Evolutionary conservation across 2,113 vertebrate genomes (phyloP).

Genomic region (Hassar affinis): DNA sequence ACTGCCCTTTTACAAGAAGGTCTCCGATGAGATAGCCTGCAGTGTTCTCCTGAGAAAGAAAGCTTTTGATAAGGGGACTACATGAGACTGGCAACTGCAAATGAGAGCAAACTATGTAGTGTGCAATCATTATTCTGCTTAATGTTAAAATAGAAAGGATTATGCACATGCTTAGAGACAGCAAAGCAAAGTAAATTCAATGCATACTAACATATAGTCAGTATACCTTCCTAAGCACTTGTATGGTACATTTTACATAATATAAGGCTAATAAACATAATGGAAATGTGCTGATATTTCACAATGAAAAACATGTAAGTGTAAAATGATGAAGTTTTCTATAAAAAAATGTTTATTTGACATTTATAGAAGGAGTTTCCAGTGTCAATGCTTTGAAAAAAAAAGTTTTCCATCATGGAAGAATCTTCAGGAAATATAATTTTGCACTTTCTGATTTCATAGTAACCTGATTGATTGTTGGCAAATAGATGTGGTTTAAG

Average conservation of each 20-base stretch:
- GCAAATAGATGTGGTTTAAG: neutral
- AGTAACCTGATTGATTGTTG: neutral
- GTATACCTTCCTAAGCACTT: neutral
- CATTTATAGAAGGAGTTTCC: neutral
- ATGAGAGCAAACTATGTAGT: constrained; percentile 36
- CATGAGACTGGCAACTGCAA: constrained; percentile 40
- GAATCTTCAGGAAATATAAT: neutral
- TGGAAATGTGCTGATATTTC: neutral
- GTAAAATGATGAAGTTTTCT: neutral
- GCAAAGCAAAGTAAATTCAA: neutral
- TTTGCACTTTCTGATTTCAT: neutral
- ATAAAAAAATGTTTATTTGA: neutral
- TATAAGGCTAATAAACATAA: neutral
- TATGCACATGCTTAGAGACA: constrained; percentile 13
- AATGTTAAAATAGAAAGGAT: constrained; percentile 9
- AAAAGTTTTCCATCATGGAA: neutral
- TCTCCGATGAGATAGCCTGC: constrained; percentile 40
- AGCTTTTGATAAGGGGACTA: constrained; percentile 42
- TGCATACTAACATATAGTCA: no score
- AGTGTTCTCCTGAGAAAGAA: constrained; percentile 28
- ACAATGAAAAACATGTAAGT: neutral
- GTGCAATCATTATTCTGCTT: constrained; percentile 3
- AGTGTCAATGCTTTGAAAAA: neutral
- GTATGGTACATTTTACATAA: neutral
- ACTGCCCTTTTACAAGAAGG: constrained; percentile 31